These are phyloP conservation scores for Drosophila sp. DNA, from an alignment of 1,140 invertebrate species.

Conservation along the genomic window DNA sequence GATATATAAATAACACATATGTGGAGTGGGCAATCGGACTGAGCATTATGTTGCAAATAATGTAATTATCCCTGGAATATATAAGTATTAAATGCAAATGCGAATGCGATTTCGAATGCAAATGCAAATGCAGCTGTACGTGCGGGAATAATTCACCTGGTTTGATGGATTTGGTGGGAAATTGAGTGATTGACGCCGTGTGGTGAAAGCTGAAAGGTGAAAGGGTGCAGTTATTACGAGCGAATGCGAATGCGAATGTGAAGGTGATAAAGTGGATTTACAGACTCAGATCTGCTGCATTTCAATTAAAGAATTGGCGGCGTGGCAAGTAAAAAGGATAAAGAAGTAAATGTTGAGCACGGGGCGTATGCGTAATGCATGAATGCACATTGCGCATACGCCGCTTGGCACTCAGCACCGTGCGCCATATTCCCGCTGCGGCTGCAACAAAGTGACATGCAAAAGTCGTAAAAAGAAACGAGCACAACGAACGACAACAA, in stretches of 20 bases:
- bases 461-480: conserved; percentile 46
- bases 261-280: conserved; percentile 47
- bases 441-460: conserved; percentile 46
- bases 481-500: conserved; percentile 45
- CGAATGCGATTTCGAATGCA: neutral
- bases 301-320: conserved; percentile 41
- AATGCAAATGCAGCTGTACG: conserved; percentile 11
- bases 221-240: conserved; percentile 43
- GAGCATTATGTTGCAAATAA: conserved; percentile 38
- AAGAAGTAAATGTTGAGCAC: conserved; percentile 17
- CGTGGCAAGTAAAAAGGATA: conserved; percentile 3
- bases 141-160: conserved; percentile 10
- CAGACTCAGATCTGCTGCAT: conserved; percentile 7
- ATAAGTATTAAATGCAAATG: conserved; percentile 17
- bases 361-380: conserved; percentile 51
- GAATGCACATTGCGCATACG: conserved; percentile 51
- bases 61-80: conserved; percentile 43
- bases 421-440: conserved; percentile 28
- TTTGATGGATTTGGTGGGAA: conserved; percentile 11
- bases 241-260: conserved; percentile 24
- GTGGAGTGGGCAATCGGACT: neutral
- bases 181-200: conserved; percentile 32
- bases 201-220: neutral
- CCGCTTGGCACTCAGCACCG: conserved; percentile 7
- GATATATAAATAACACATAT: conserved; percentile 15